Base-by-base conservation (phyloP, 2,797 vertebrate species). In the Semaprochilodus insignis region DNA sequence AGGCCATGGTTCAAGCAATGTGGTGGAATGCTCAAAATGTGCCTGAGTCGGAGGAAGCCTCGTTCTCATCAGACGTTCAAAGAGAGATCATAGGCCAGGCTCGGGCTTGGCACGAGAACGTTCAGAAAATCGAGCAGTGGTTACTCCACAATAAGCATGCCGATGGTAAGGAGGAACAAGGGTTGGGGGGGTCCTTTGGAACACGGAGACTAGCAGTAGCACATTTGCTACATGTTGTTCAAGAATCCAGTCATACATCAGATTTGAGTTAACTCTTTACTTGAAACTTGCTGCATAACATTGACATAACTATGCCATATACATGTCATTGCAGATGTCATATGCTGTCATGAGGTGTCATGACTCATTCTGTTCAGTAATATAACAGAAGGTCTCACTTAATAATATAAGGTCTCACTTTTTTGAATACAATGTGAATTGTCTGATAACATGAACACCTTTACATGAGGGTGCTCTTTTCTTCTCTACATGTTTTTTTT, bases 1-100 rank as follows among this genome's bases (percentile, higher is more conserved):
- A 92, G 92, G 92, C 93, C 90, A 65, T 86, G 89, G 92, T 93
- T 93, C 88, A 90, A 91, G 92, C 90, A 90, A 89, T 90, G 92
- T 90, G 89, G 87, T 88, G 91, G 91, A 90, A 91, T 91, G 77
- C 82, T 89, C 85, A 83, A 40, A 87, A 90, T 87, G 89, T 92
- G 91, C 90, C 88, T 59, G 51, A 78, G 87, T 84, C 82, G 90
- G 88, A 88, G 17, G 81, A 90, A 88, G 89, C 8, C 89, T 86
- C 87, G 88, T 87, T 91, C 89, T 91, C 89, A 89, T 93, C 89
- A 91, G 83, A 91, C 86, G 79, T 48, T 89, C 87, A 83, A 90
- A 91, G 44, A 86, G 89, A 34, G 66, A 72, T 55, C 66, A 62
- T 62, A 74, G 62, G 31, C 77, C 36, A 16, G 16, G 44, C 54